Conservation (phyloP, 2,888 invertebrate species). For the Tortricodes alternella region DNA sequence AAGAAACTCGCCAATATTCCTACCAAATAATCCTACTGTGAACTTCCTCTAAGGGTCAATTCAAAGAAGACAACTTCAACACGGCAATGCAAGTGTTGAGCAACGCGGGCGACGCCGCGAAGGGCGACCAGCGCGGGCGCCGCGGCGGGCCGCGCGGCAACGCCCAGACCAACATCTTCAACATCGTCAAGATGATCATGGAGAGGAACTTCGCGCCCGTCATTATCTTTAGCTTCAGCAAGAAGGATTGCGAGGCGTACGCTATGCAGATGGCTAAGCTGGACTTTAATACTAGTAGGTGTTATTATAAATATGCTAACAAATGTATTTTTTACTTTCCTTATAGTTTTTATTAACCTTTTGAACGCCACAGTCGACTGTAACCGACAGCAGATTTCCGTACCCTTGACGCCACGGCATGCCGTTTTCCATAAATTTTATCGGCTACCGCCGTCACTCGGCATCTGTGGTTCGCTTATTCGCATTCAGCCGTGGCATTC, state of each 20-base stretch:
- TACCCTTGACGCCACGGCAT: no score
- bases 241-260: conserved; percentile 98
- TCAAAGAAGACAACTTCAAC: conserved; percentile 98
- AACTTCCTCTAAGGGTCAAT: conserved; percentile 86
- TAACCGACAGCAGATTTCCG: no score
- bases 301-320: not conserved
- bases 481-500: no score
- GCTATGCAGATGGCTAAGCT: conserved; percentile 98
- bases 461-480: no score
- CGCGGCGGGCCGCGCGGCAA: conserved; percentile 87
- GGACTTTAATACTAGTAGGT: conserved; percentile 94
- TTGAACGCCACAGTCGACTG: no score
- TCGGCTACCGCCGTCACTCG: no score
- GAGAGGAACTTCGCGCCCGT: conserved; percentile 98
- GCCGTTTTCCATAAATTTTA: no score
- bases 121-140: conserved; percentile 90
- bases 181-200: conserved; percentile 99
- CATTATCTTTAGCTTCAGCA: conserved; percentile 99
- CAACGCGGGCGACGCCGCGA: conserved; percentile 91
- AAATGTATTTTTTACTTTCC: no score
- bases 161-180: conserved; percentile 93
- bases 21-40: no score
- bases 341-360: no score
- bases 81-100: conserved; percentile 97
- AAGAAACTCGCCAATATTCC: no score